Evolutionary conservation across 2,113 vertebrate species (phyloP).

Genomic region (Opisthocomus hoazin): DNA sequence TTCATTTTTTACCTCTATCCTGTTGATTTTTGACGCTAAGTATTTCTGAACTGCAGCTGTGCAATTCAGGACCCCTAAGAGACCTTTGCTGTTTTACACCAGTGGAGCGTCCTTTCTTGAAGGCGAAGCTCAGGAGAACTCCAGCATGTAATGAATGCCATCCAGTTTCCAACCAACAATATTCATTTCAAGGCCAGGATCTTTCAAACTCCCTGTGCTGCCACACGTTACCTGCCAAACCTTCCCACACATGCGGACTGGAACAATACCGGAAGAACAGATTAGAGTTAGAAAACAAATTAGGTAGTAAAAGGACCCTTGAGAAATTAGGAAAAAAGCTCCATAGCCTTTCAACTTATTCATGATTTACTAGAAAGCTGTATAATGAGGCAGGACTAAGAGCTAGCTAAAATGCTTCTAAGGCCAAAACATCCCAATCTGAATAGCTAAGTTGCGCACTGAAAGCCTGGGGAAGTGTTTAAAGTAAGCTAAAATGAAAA

Average conservation of each 20-base stretch:
- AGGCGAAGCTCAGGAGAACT: neutral
- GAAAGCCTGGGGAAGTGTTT: slow-evolving; percentile 54
- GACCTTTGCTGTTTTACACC: neutral
- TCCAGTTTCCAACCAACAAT: slow-evolving; percentile 43
- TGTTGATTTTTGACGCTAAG: neutral
- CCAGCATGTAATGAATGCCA: neutral
- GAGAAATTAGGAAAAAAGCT: slow-evolving; percentile 66
- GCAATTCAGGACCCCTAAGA: neutral
- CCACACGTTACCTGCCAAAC: slow-evolving; percentile 49
- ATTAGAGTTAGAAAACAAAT: slow-evolving; percentile 68
- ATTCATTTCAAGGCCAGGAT: slow-evolving; percentile 15
- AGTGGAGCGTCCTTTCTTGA: neutral
- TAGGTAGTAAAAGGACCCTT: slow-evolving; percentile 59
- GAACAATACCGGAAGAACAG: slow-evolving; percentile 46
- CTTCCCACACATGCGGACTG: slow-evolving; percentile 26
- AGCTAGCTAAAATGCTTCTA: slow-evolving; percentile 42
- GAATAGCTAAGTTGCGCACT: slow-evolving; percentile 7
- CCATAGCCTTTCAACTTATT: slow-evolving; percentile 59
- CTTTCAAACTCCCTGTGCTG: slow-evolving; percentile 29
- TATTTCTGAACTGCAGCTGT: neutral
- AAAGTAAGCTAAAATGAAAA: slow-evolving; percentile 54
- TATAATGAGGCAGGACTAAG: slow-evolving; percentile 25
- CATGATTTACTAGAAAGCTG: slow-evolving; percentile 31
- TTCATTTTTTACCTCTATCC: neutral
- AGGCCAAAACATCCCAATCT: neutral